Evolutionary conservation across 2,113 vertebrate genomes (phyloP).

Genomic region (Percina caprodes): DNA sequence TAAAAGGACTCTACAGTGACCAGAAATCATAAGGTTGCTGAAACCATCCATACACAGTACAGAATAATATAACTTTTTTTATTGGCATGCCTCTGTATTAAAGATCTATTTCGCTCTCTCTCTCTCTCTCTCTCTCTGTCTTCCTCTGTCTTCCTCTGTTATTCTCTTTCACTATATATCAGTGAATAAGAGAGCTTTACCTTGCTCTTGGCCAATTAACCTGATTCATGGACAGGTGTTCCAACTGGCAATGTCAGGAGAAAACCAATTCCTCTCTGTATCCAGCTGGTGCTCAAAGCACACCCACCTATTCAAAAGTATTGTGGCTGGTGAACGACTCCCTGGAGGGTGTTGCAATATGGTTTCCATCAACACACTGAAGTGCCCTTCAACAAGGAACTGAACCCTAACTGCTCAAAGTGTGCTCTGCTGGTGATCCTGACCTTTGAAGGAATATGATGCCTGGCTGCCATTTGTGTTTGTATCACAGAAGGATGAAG

Average conservation of each 20-base stretch:
- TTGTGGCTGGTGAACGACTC: constrained; percentile 53
- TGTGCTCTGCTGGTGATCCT: constrained; percentile 32
- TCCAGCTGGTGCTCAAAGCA: constrained; percentile 54
- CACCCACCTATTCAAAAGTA: constrained; percentile 46
- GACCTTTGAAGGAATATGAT: constrained; percentile 47
- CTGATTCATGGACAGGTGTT: constrained; percentile 43
- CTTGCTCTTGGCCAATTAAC: constrained; percentile 48
- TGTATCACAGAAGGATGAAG: background rate
- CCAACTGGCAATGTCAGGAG: constrained; percentile 52
- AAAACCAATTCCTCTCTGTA: constrained; percentile 39
- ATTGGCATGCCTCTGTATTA: background rate
- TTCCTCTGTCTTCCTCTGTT: background rate
- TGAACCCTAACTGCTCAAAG: constrained; percentile 47
- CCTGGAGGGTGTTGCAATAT: constrained; percentile 58
- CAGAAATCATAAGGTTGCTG: background rate
- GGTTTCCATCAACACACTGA: constrained; percentile 62
- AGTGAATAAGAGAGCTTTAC: constrained; percentile 19
- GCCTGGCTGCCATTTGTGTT: constrained; percentile 19
- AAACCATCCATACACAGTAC: background rate
- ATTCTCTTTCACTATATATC: constrained; percentile 3
- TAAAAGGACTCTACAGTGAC: background rate
- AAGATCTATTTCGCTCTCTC: background rate
- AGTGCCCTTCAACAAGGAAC: constrained; percentile 64
- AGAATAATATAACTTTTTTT: background rate
- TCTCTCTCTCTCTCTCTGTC: background rate